These are phyloP conservation scores for Stichopus chloronotus DNA, from an alignment of 35 echinoderm and acorn worm species.

Conservation along the genomic window DNA sequence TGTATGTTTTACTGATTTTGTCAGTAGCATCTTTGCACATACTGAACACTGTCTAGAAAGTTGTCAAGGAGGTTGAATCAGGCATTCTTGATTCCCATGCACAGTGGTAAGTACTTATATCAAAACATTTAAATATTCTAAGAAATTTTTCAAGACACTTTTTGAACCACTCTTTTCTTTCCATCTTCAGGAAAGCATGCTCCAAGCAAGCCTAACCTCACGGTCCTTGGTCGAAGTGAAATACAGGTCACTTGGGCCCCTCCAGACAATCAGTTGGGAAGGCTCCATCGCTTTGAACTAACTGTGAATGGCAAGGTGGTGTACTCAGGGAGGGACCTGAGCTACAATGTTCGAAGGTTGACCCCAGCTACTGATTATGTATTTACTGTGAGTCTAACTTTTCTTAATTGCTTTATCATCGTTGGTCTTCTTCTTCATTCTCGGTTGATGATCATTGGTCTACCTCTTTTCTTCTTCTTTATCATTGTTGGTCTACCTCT, in stretches of 20 bases:
- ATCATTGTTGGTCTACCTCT: too few species aligned
- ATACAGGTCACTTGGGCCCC: constrained; percentile 92
- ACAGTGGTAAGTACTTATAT: too few species aligned
- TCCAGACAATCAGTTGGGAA: constrained; percentile 87
- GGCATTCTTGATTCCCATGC: too few species aligned
- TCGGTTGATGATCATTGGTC: not conserved
- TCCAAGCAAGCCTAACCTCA: constrained; percentile 82
- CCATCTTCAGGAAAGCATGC: constrained; percentile 83
- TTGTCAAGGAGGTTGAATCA: too few species aligned
- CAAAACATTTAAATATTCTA: too few species aligned
- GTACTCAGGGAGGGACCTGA: constrained; percentile 92
- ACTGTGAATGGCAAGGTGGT: constrained; percentile 89
- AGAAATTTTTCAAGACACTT: too few species aligned
- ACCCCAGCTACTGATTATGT: constrained; percentile 86
- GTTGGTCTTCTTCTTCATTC: not conserved
- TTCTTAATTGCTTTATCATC: not conserved
- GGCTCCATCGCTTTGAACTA: constrained; percentile 91
- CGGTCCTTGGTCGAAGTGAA: constrained; percentile 74
- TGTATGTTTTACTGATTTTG: too few species aligned
- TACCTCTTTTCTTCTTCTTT: too few species aligned
- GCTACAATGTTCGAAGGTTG: constrained; percentile 74
- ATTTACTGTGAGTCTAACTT: constrained; percentile 73
- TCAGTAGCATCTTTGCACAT: too few species aligned
- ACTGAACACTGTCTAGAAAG: too few species aligned
- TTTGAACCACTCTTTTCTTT: too few species aligned